phyloP scores from a whole-genome alignment of 2,113 vertebrate species.

The Ahaetulla prasina region DNA sequence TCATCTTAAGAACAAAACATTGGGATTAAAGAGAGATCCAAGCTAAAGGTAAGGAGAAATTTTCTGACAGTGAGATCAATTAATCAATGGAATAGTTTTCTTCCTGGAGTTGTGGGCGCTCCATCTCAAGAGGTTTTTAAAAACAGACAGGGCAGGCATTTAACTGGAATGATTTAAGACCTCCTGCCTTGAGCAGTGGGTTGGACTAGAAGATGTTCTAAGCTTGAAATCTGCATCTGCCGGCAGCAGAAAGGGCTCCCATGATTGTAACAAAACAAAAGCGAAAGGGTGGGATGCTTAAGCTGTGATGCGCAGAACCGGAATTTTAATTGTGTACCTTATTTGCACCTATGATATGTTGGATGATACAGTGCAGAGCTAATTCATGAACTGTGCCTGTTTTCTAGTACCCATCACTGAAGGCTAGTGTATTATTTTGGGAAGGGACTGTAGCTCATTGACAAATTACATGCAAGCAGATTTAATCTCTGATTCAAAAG shows the following conservation, averaged over 20 bases:
- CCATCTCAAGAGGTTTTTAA: not conserved
- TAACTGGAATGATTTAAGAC: not conserved
- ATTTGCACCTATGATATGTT: not conserved
- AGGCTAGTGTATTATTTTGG: not conserved
- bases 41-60: not conserved
- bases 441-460: not conserved
- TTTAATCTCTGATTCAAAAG: not conserved
- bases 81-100: not conserved
- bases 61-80: not conserved
- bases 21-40: not conserved
- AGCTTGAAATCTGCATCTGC: not conserved
- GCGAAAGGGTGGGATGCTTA: not conserved
- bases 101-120: not conserved
- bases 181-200: not conserved
- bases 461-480: not conserved
- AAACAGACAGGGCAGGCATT: not conserved
- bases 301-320: not conserved
- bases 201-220: not conserved
- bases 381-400: not conserved
- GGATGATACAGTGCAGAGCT: not conserved
- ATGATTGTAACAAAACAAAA: not conserved
- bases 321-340: not conserved
- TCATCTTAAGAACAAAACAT: not conserved
- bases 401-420: not conserved
- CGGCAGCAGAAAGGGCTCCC: not conserved